These are phyloP conservation scores for Acyrthosiphon pisum DNA, from an alignment of 1,140 invertebrate genomes.

Conservation along the genomic window DNA sequence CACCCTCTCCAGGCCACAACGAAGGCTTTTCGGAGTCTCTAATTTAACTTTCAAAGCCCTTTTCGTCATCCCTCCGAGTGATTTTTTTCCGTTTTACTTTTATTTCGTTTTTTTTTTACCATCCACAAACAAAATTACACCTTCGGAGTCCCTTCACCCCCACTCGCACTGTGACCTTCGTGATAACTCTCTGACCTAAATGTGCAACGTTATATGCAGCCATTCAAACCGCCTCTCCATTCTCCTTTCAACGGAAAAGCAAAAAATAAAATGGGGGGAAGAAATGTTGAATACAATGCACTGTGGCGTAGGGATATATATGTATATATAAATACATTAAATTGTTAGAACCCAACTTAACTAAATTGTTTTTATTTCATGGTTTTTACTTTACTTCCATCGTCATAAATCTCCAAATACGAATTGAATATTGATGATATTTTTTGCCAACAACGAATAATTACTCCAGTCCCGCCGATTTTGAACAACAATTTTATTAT, in stretches of 20 bases:
- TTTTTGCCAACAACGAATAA: neutral
- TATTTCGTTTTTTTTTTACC: neutral
- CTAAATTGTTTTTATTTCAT: neutral
- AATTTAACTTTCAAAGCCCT: neutral
- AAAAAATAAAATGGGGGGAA: neutral
- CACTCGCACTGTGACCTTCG: neutral
- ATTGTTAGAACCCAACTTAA: neutral
- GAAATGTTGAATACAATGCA: neutral
- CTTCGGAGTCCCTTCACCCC: neutral
- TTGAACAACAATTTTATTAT: neutral
- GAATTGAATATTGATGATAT: neutral
- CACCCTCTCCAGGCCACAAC: neutral
- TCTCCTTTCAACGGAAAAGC: neutral
- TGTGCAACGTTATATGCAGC: neutral
- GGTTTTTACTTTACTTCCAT: neutral
- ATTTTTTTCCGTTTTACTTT: neutral
- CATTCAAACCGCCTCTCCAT: neutral
- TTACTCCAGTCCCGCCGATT: neutral
- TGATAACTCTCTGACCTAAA: slow-evolving; percentile 11
- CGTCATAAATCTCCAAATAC: neutral
- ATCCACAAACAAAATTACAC: neutral
- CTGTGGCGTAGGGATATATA: neutral
- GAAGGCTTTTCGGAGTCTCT: neutral
- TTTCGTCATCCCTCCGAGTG: neutral
- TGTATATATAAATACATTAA: neutral